Conservation (phyloP, 2,113 vertebrate species). For the Grammomys dolichurus region DNA sequence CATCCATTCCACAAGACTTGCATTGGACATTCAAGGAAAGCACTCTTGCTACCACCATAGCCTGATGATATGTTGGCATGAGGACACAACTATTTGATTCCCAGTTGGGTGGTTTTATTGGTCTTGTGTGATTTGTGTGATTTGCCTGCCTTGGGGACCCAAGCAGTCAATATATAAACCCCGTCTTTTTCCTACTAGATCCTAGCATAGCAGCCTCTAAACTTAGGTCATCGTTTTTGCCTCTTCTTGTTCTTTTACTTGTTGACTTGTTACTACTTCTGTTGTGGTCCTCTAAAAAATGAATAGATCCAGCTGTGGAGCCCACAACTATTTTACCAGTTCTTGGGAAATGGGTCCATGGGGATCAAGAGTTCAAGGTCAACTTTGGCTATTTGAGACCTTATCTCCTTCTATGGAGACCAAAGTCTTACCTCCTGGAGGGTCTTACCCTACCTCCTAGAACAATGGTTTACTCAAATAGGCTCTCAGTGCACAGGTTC, state of each 20-base stretch:
- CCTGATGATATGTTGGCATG: not conserved
- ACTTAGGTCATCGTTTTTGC: not conserved
- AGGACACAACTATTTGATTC: not conserved
- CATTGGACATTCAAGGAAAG: not conserved
- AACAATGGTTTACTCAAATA: not conserved
- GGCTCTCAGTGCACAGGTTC: not conserved
- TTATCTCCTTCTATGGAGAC: not conserved
- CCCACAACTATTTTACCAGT: not conserved
- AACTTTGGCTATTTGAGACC: not conserved
- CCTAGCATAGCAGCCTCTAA: not conserved
- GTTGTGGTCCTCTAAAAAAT: not conserved
- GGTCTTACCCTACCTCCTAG: not conserved
- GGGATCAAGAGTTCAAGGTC: not conserved
- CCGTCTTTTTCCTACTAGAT: not conserved
- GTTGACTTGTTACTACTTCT: not conserved
- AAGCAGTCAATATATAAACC: not conserved
- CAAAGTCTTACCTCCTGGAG: not conserved
- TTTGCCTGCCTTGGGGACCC: conserved; percentile 10
- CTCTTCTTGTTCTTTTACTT: not conserved
- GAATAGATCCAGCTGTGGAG: not conserved
- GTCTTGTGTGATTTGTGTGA: not conserved
- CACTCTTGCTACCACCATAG: not conserved
- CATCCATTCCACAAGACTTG: not conserved
- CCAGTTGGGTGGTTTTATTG: not conserved
- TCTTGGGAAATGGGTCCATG: no score